Base-by-base conservation (phyloP, 2,113 vertebrate species). In the Salvelinus sp. region DNA sequence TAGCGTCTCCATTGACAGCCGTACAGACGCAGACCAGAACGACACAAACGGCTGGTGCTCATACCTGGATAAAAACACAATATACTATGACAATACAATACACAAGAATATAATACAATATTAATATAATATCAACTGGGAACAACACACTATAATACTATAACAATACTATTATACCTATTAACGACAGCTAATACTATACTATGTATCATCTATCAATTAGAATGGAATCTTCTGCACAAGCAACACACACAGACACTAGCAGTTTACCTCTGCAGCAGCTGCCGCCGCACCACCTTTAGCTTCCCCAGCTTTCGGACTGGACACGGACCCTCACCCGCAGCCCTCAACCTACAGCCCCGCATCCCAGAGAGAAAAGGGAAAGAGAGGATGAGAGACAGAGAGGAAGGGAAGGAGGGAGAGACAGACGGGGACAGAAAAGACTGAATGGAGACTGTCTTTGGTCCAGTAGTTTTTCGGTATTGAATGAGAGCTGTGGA, bases 1-100 rank as follows among this genome's bases (percentile, higher is more conserved):
- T 96, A 95, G 20, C 95, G 88, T 76, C 90, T 94, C 96, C 96
- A 96, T 27, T 94, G 94, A 91, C 96, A 96, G 80, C 95, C 95
- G 72, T 97, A 96, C 72, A 96, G 89, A 0, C 96, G n/a, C 95
- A 0, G 93, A n/a, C 94, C 88, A 97, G 88, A 77, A 95, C 78
- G 95, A 95, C 87, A 96, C 87, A 69, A 96, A 95, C 4, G 92
- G 95, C 85, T 95, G 94, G 72, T 95, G 94, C 82, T 95, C 93
- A 1, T 96, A 96, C 9, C 90, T 89, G 79, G 2, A 23, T 10
- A n/a, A 66, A 25, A 70, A n/a, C 38, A 44, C 38, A 44, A 44
- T 44, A 10, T 44, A 44, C 38, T 44, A 44, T 2, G 9, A 44
- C 10, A n/a, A 44, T 44, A 10, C 38, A 2, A 44, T 44, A 44